A percentile compares a stretch with the other conserved stretches of the same genome.
These are phyloP conservation scores for Drosophila murphyi DNA, from an alignment of 1,140 invertebrate genomes.

Conservation along the genomic window DNA sequence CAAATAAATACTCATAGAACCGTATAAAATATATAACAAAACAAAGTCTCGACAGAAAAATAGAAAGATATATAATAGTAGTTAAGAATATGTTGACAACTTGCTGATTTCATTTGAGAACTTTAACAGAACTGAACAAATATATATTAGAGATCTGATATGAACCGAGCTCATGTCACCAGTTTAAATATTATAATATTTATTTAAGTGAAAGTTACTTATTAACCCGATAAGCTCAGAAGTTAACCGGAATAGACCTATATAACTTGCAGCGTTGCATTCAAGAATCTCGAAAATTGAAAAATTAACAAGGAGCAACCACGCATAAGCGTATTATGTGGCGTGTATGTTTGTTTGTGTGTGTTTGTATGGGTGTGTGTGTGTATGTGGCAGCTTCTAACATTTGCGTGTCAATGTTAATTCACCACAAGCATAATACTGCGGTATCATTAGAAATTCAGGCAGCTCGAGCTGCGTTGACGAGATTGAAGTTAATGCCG, in stretches of 20 bases:
- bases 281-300: conserved; percentile 8
- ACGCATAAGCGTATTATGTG: conserved; percentile 42
- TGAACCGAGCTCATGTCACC: conserved; percentile 11
- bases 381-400: conserved; percentile 29
- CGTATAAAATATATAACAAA: too few relatives aligned
- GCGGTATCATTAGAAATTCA: conserved; percentile 76
- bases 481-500: conserved; percentile 42
- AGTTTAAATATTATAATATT: conserved; percentile 8
- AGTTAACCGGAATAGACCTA: conserved; percentile 2
- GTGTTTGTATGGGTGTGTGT: conserved; percentile 17
- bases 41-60: too few relatives aligned
- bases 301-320: conserved; percentile 30
- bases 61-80: too few relatives aligned
- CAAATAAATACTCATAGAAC: too few relatives aligned
- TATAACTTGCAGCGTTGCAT: conserved; percentile 4
- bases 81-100: too few relatives aligned
- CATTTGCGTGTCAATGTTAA: conserved; percentile 73
- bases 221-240: neutral
- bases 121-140: conserved; percentile 6
- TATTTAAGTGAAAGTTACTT: conserved; percentile 6
- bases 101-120: too few relatives aligned
- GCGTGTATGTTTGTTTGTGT: conserved; percentile 18
- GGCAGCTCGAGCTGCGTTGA: conserved; percentile 59
- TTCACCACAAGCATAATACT: conserved; percentile 78
- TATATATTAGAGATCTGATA: too few relatives aligned